Evolutionary conservation across 2,797 vertebrate genomes (phyloP), one percentile per base, ranked within the genome.

Genomic region (Holocentrus rufus): DNA sequence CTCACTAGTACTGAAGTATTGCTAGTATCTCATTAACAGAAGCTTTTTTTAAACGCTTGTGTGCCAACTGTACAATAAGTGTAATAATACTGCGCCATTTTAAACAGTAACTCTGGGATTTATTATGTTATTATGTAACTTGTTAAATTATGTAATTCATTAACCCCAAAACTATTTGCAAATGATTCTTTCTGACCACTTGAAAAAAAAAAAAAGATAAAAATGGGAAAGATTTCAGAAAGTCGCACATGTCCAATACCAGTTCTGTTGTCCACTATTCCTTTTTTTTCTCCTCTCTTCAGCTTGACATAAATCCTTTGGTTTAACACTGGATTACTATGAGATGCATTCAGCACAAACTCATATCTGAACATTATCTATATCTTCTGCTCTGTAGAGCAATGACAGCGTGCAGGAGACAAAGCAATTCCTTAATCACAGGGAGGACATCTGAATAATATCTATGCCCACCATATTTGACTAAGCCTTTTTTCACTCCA

Each of bases 331-430:
- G 30, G 27, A 72, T 77, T 10, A 52, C 36, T 23, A 17, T 18
- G 56, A 54, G 36, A 13, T 4, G 18, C 18, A 59, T 57, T 72
- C n/a, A 64, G 15, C 44, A 46, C 18, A 11, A 44, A 31, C 39
- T 25, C 18, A 25, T 53, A 50, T 65, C 14, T 22, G 22, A 58
- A 54, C 15, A 56, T 23, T 27, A 11, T 52, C 25, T 7, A 69
- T 69, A 53, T 30, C 31, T 31, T 63, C 52, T 49, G 34, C 50
- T 47, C 31, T 39, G 46, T 3, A 42, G 42, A 56, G 20, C 44
- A 11, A 15, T 53, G 54, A 68, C 22, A 66, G 14, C 58, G 56
- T 20, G 18, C 47, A 17, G 25, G 14, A 46, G 34, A 18, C 23
- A 44, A 62, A 68, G 25, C 44, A 11, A n/a, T 17, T 66, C 13